phyloP scores from a whole-genome alignment of 2,888 invertebrate species.

The Pachliopta kotzebuea region DNA sequence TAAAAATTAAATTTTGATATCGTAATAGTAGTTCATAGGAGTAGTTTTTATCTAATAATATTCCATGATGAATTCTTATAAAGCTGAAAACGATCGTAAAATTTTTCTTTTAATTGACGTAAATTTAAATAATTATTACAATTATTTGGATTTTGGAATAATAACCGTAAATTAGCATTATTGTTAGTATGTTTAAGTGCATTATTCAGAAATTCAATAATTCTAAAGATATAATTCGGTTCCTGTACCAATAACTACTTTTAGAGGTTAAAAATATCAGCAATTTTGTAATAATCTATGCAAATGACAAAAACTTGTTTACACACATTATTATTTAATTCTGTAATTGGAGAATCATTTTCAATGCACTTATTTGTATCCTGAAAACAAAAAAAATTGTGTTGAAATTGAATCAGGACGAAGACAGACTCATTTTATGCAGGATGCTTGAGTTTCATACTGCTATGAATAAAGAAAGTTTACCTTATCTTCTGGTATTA shows the following conservation, averaged over 20 bases:
- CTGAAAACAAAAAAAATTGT: slow-evolving; percentile 31
- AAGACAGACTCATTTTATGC: background rate
- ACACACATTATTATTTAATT: slow-evolving; percentile 9
- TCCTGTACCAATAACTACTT: background rate
- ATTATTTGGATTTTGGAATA: too few relatives aligned
- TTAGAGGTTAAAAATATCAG: background rate
- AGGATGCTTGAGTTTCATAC: too few relatives aligned
- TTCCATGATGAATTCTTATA: too few relatives aligned
- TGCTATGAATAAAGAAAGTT: background rate
- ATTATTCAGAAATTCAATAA: too few relatives aligned
- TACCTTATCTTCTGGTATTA: slow-evolving; percentile 47
- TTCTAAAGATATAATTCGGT: background rate
- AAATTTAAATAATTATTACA: too few relatives aligned
- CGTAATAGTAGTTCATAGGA: background rate
- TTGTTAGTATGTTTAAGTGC: too few relatives aligned
- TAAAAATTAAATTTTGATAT: too few relatives aligned
- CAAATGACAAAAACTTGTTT: background rate
- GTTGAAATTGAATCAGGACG: background rate
- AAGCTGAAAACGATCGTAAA: too few relatives aligned
- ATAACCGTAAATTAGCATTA: too few relatives aligned
- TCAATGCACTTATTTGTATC: slow-evolving; percentile 36
- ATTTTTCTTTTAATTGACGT: too few relatives aligned
- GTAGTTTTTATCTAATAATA: background rate
- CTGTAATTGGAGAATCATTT: slow-evolving; percentile 22
- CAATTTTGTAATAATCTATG: background rate